Percentiles rank a stretch among this genome's conserved stretches.
Conservation (phyloP, 2,888 invertebrate genomes). For the Drosophila histrio region DNA sequence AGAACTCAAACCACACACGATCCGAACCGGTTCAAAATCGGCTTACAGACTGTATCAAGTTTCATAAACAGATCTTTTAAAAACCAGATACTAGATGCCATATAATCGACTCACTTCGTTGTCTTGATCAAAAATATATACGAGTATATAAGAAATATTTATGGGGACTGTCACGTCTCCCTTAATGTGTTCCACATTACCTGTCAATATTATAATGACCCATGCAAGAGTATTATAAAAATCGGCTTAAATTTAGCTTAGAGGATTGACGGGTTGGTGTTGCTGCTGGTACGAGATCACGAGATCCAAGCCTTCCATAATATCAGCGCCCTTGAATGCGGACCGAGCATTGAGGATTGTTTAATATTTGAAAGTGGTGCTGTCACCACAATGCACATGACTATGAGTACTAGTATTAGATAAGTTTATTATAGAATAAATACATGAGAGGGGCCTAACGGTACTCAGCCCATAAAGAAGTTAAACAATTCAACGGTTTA, state of each 20-base stretch:
- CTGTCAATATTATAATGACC: background rate
- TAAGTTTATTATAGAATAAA: slow-evolving; percentile 66
- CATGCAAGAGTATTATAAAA: background rate
- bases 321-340: slow-evolving; percentile 31
- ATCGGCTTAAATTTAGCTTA: slow-evolving; percentile 1
- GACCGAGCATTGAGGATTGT: slow-evolving; percentile 1
- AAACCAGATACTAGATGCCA: too few species aligned
- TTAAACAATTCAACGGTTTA: slow-evolving; percentile 66
- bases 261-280: background rate
- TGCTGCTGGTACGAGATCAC: slow-evolving; percentile 16
- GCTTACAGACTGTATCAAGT: too few species aligned
- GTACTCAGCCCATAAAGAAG: slow-evolving; percentile 59
- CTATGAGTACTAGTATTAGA: slow-evolving; percentile 43
- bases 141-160: too few species aligned
- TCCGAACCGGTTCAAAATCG: too few species aligned
- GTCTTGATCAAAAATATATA: too few species aligned
- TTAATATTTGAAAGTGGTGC: slow-evolving; percentile 14
- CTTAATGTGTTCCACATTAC: background rate
- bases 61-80: too few species aligned
- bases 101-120: too few species aligned
- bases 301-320: slow-evolving; percentile 21
- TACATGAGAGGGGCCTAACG: slow-evolving; percentile 38
- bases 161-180: too few species aligned
- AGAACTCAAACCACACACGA: too few species aligned
- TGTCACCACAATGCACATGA: slow-evolving; percentile 59